These are phyloP conservation scores for Epizoanthus rinbou DNA, from an alignment of 92 coral and sea anemone genomes.

Conservation along the genomic window DNA sequence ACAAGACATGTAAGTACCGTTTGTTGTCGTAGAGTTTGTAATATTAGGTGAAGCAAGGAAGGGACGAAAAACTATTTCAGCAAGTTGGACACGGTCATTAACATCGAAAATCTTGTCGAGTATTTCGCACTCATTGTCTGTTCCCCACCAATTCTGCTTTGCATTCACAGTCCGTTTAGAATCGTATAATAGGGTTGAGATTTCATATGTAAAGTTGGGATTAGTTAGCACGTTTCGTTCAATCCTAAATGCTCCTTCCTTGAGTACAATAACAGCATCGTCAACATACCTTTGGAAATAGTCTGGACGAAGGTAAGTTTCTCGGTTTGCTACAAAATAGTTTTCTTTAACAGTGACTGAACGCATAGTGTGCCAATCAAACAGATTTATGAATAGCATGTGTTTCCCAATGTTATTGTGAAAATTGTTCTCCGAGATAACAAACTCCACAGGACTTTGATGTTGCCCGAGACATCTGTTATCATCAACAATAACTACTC, in stretches of 20 bases:
- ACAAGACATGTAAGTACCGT: conserved; percentile 8
- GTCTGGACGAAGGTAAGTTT: conserved; percentile 32
- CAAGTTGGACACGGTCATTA: conserved; percentile 50
- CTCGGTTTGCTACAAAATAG: conserved; percentile 45
- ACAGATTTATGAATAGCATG: conserved; percentile 42
- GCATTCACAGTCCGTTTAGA: conserved; percentile 46
- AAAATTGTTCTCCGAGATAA: conserved; percentile 36
- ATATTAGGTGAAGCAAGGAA: conserved; percentile 43
- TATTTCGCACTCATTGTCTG: conserved; percentile 49
- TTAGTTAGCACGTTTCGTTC: conserved; percentile 46
- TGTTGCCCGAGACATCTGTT: neutral
- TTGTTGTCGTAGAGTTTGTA: neutral
- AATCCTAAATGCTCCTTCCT: conserved; percentile 49
- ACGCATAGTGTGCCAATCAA: conserved; percentile 38
- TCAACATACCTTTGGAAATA: conserved; percentile 40
- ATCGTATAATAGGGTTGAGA: conserved; percentile 32
- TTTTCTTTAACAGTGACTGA: conserved; percentile 39
- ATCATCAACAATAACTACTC: conserved; percentile 13
- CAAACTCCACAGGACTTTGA: conserved; percentile 27
- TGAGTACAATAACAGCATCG: conserved; percentile 51
- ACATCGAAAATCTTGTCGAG: conserved; percentile 59
- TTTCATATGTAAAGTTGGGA: conserved; percentile 29
- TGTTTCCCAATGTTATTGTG: conserved; percentile 43
- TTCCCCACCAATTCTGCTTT: conserved; percentile 72
- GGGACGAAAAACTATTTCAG: conserved; percentile 49